A percentile compares a stretch with the other conserved stretches of the same genome.
Conservation (phyloP, 2,888 invertebrate genomes). For the Synergus itoensis region DNA sequence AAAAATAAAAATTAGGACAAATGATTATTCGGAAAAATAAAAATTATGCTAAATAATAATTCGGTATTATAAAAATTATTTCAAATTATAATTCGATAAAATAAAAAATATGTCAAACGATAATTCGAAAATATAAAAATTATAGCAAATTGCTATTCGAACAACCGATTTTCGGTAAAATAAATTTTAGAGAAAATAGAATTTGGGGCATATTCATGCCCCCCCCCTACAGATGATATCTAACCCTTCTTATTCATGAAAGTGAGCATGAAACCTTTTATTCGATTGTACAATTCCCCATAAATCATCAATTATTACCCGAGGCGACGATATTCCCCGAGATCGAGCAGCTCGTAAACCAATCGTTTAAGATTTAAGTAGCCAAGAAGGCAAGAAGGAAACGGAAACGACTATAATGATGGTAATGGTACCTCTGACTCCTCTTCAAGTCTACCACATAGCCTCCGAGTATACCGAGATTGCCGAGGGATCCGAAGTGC, state of each 20-base stretch:
- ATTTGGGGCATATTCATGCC: too few relatives aligned
- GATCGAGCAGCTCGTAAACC: conserved; percentile 32
- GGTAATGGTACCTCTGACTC: conserved; percentile 25
- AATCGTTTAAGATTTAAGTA: conserved; percentile 39
- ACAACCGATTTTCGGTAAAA: too few relatives aligned
- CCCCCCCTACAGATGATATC: too few relatives aligned
- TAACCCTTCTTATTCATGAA: background rate
- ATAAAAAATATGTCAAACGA: too few relatives aligned
- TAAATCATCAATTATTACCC: conserved; percentile 15
- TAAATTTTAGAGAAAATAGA: too few relatives aligned
- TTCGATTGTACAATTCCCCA: background rate
- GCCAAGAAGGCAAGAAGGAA: conserved; percentile 13
- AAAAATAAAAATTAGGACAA: too few relatives aligned
- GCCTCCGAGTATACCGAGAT: background rate
- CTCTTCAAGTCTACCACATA: conserved; percentile 3
- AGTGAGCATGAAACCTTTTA: background rate
- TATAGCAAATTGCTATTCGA: too few relatives aligned
- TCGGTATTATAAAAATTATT: too few relatives aligned
- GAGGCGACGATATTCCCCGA: conserved; percentile 1
- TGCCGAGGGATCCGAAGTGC: background rate
- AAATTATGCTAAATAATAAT: too few relatives aligned
- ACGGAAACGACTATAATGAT: conserved; percentile 34
- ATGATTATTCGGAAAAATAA: too few relatives aligned
- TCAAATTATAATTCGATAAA: too few relatives aligned
- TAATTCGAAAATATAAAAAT: too few relatives aligned